phyloP scores from a whole-genome alignment of 2,113 vertebrate genomes.

The Hylia prasina region DNA sequence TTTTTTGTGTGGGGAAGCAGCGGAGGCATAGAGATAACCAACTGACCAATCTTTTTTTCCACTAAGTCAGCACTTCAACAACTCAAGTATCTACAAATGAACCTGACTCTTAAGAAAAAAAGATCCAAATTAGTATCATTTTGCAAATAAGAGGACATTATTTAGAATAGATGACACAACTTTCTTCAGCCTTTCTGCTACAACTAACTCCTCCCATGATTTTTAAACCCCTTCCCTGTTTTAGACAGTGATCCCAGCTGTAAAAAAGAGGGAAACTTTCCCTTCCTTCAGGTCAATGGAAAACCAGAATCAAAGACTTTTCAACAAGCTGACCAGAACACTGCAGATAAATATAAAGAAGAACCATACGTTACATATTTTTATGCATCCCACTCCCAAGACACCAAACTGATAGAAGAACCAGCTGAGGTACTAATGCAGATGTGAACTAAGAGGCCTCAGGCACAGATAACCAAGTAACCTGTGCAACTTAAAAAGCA shows the following conservation, averaged over 20 bases:
- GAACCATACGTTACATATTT: background rate
- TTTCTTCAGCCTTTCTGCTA: background rate
- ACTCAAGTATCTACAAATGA: background rate
- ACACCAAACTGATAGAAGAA: background rate
- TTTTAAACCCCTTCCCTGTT: background rate
- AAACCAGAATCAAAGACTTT: background rate
- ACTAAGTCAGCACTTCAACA: background rate
- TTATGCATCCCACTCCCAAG: background rate
- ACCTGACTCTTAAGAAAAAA: background rate
- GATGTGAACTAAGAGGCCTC: background rate
- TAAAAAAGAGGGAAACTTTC: background rate
- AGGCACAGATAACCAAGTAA: conserved; percentile 7
- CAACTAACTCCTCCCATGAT: background rate
- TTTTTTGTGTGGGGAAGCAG: background rate
- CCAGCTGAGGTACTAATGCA: background rate
- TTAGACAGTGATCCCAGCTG: background rate
- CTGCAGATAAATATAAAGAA: background rate
- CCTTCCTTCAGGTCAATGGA: background rate
- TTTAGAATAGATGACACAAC: background rate
- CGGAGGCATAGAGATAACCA: background rate
- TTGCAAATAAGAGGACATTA: background rate
- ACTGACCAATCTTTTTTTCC: background rate
- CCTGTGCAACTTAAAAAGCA: background rate
- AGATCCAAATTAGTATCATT: background rate
- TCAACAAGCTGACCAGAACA: background rate